These are phyloP conservation scores for Macrobrachium nipponense DNA, from an alignment of 1,140 invertebrate genomes.

Conservation along the genomic window DNA sequence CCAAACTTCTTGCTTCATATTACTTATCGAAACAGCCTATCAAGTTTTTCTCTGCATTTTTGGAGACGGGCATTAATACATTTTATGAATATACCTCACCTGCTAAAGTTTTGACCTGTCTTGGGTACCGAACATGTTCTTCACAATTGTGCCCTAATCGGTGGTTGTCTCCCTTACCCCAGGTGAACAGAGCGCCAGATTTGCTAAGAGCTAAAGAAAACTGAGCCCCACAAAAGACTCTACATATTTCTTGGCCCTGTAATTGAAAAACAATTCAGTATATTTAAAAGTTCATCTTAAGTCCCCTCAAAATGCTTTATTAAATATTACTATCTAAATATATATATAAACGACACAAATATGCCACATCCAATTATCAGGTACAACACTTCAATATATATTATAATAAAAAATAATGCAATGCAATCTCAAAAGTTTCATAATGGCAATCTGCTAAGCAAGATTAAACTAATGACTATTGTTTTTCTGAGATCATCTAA, in stretches of 20 bases:
- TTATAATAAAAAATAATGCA: no score
- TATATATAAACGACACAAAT: no score
- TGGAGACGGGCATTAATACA: not conserved
- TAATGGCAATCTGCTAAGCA: no score
- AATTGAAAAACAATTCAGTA: not conserved
- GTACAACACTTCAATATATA: no score
- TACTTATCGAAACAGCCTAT: not conserved
- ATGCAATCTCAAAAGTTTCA: no score
- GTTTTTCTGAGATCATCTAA: no score
- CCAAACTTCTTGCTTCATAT: no score
- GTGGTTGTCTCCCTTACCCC: constrained; percentile 89
- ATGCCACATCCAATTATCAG: no score
- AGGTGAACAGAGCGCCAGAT: constrained; percentile 82
- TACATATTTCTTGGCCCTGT: constrained; percentile 64
- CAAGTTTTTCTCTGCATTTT: not conserved
- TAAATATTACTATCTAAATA: no score
- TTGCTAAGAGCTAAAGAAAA: constrained; percentile 82
- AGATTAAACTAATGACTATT: no score
- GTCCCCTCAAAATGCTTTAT: not conserved
- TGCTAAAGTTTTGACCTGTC: constrained; percentile 79
- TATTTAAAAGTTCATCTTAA: not conserved
- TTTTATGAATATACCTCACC: constrained; percentile 68
- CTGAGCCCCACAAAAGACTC: constrained; percentile 87
- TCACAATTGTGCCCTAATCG: constrained; percentile 82
- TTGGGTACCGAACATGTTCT: constrained; percentile 83